A percentile compares a stretch with the other conserved stretches of the same genome.
Conservation (phyloP, 1,140 invertebrate species). For the Adelges cooleyi region DNA sequence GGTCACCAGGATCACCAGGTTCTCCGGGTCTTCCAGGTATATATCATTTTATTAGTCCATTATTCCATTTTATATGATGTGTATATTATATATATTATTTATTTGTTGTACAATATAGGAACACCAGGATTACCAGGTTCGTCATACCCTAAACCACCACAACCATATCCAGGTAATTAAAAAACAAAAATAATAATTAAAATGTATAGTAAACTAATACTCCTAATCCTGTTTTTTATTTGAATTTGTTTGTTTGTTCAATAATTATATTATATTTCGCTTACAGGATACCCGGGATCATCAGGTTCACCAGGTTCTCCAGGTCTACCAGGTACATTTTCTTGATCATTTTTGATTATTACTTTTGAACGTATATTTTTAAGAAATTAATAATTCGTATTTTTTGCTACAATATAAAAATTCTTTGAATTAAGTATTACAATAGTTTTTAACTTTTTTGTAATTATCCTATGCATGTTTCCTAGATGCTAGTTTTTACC, state of each 20-base stretch:
- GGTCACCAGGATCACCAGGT: conserved; percentile 31
- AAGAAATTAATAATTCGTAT: not conserved
- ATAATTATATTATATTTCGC: too few relatives aligned
- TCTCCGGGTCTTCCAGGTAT: conserved; percentile 30
- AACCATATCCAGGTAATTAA: not conserved
- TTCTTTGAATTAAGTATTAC: too few relatives aligned
- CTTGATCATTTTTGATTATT: conserved; percentile 26
- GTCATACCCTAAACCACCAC: not conserved
- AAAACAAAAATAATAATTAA: too few relatives aligned
- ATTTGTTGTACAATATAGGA: not conserved
- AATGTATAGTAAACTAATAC: too few relatives aligned
- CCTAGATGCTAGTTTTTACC: too few relatives aligned
- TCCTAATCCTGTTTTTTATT: too few relatives aligned
- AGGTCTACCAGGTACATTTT: conserved; percentile 28
- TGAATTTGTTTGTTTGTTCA: too few relatives aligned
- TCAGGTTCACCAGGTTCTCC: conserved; percentile 31
- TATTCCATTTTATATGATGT: not conserved
- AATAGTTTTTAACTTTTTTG: too few relatives aligned
- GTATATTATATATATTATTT: not conserved
- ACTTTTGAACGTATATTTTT: not conserved
- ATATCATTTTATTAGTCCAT: conserved; percentile 18
- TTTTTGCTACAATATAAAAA: not conserved
- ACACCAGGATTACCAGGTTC: not conserved
- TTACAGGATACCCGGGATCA: too few relatives aligned
- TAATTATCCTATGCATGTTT: too few relatives aligned